phyloP scores from a whole-genome alignment of 2,888 invertebrate species.

The Parnassius glacialis region DNA sequence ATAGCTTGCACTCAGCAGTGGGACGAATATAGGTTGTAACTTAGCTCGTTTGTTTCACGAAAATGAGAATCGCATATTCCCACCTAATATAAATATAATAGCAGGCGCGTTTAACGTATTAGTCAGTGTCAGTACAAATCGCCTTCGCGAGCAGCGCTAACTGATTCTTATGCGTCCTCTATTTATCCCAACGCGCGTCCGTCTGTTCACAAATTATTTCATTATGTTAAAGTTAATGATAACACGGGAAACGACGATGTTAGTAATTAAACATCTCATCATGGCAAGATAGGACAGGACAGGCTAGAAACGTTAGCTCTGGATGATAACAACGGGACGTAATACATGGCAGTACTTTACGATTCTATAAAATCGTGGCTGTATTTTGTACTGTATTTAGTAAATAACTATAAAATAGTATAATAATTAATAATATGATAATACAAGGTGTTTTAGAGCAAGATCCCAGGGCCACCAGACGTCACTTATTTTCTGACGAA shows the following conservation, averaged over 20 bases:
- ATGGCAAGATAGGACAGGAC: not conserved
- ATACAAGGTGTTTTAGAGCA: no score
- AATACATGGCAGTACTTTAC: no score
- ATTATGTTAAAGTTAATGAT: constrained; percentile 56
- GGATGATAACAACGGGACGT: constrained; percentile 9
- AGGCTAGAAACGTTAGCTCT: not conserved
- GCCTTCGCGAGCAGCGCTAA: constrained; percentile 45
- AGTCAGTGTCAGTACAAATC: constrained; percentile 50
- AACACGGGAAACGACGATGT: constrained; percentile 40
- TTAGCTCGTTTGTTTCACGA: constrained; percentile 1
- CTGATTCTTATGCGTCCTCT: constrained; percentile 56
- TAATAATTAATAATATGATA: no score
- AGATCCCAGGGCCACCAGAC: no score
- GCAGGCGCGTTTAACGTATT: constrained; percentile 43
- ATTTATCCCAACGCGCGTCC: constrained; percentile 40
- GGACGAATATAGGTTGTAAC: no score
- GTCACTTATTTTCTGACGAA: no score
- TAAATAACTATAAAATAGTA: no score
- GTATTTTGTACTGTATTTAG: no score
- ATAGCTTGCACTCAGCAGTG: no score
- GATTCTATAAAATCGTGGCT: no score
- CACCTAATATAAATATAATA: constrained; percentile 52
- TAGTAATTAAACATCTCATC: constrained; percentile 37
- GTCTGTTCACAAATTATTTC: constrained; percentile 48
- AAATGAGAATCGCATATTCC: constrained; percentile 11